Conservation (phyloP, 2,888 invertebrate species). For the Hyposoter dolosus region DNA sequence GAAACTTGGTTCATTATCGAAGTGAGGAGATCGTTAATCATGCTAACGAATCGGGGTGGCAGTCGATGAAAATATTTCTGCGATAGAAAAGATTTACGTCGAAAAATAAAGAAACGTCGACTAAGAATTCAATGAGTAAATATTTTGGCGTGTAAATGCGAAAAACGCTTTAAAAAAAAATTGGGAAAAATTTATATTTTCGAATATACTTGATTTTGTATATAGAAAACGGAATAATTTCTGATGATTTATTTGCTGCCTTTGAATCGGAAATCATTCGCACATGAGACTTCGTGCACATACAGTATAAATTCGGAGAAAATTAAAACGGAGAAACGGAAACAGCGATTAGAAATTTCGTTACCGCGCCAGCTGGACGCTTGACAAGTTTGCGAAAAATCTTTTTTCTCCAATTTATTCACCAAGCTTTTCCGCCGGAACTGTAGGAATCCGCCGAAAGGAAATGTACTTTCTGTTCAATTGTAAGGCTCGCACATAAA, state of each 20-base stretch:
- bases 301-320: neutral
- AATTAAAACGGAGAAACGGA: neutral
- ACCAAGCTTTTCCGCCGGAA: conserved; percentile 12
- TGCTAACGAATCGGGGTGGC: no score
- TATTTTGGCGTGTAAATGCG: neutral
- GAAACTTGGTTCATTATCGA: no score
- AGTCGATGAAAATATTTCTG: no score
- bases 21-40: no score
- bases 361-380: conserved; percentile 55
- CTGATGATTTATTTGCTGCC: neutral
- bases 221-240: neutral
- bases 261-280: neutral
- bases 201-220: neutral
- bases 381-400: conserved; percentile 60
- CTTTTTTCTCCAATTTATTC: conserved; percentile 53
- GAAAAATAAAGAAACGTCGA: no score
- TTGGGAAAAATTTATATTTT: neutral
- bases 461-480: conserved; percentile 34
- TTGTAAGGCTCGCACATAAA: neutral
- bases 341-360: conserved; percentile 37
- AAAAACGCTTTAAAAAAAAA: neutral
- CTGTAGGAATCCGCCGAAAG: conserved; percentile 1
- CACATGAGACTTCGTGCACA: neutral
- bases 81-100: no score
- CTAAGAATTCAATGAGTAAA: neutral